Evolutionary conservation across 1,140 invertebrate species (phyloP).

Genomic region (Lucilia sericata): DNA sequence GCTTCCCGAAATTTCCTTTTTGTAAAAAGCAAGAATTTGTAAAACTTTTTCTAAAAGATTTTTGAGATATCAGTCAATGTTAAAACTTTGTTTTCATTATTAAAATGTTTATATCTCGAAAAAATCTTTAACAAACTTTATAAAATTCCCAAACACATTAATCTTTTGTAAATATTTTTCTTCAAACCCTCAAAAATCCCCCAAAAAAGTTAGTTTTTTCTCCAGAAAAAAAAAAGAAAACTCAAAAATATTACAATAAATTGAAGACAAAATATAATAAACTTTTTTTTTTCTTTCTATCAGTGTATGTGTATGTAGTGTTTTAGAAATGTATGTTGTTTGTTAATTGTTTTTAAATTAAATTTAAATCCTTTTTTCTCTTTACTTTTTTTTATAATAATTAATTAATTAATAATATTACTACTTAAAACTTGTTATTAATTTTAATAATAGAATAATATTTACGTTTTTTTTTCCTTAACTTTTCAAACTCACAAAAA

Average conservation of each 20-base stretch:
- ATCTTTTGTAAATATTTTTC: too few relatives aligned
- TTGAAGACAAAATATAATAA: neutral
- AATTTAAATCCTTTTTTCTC: slow-evolving; percentile 9
- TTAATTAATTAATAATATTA: slow-evolving; percentile 30
- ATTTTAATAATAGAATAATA: slow-evolving; percentile 14
- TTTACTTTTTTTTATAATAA: neutral
- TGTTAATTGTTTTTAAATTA: neutral
- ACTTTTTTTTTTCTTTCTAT: neutral
- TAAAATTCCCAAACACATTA: too few relatives aligned
- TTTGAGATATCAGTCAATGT: neutral
- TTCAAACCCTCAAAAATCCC: too few relatives aligned
- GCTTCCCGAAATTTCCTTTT: too few relatives aligned
- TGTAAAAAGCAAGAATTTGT: too few relatives aligned
- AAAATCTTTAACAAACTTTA: neutral
- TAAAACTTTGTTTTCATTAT: neutral
- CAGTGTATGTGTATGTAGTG: neutral
- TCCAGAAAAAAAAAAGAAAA: neutral
- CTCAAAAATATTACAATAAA: too few relatives aligned
- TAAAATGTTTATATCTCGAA: neutral
- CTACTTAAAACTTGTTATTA: slow-evolving; percentile 28
- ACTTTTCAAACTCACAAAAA: neutral
- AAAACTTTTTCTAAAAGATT: neutral
- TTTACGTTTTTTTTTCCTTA: neutral
- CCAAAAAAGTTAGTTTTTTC: neutral
- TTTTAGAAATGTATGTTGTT: neutral